A percentile compares a stretch with the other conserved stretches of the same genome.
phyloP scores from a whole-genome alignment of 2,113 vertebrate species.

The Melanerpes formicivorus region DNA sequence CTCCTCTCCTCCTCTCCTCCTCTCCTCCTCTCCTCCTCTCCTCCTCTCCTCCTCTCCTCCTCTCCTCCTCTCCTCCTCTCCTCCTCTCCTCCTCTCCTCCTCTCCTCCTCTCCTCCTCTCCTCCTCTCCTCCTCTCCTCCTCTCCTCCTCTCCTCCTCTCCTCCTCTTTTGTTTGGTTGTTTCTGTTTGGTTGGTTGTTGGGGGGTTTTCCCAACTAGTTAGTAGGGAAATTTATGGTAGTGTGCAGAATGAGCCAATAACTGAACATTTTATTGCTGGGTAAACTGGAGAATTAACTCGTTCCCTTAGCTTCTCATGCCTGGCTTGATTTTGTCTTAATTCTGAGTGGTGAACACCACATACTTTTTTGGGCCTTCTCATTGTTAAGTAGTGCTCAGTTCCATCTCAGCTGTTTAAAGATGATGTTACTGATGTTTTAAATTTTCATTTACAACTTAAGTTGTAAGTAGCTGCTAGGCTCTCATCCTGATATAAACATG shows the following conservation, averaged over 20 bases:
- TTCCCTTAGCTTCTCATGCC: slow-evolving; percentile 21
- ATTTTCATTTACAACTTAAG: slow-evolving; percentile 49
- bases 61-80: too few relatives aligned
- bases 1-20: too few relatives aligned
- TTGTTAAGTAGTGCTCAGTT: slow-evolving; percentile 52
- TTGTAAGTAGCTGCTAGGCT: slow-evolving; percentile 43
- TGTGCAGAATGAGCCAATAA: neutral
- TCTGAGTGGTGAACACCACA: slow-evolving; percentile 38
- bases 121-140: too few relatives aligned
- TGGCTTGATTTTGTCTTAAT: slow-evolving; percentile 28
- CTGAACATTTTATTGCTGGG: slow-evolving; percentile 13
- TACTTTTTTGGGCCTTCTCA: slow-evolving; percentile 28
- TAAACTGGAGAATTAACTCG: slow-evolving; percentile 52
- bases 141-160: too few relatives aligned
- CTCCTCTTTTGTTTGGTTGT: too few relatives aligned
- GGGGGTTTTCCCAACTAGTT: neutral
- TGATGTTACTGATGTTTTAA: slow-evolving; percentile 45
- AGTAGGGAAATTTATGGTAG: slow-evolving; percentile 33
- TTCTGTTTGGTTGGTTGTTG: neutral
- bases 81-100: too few relatives aligned
- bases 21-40: too few relatives aligned
- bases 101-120: too few relatives aligned
- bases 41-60: too few relatives aligned
- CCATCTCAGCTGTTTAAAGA: slow-evolving; percentile 41
- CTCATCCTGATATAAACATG: slow-evolving; percentile 11